Base-by-base conservation (phyloP, 2,113 vertebrate species). In the Carassius gibelio region DNA sequence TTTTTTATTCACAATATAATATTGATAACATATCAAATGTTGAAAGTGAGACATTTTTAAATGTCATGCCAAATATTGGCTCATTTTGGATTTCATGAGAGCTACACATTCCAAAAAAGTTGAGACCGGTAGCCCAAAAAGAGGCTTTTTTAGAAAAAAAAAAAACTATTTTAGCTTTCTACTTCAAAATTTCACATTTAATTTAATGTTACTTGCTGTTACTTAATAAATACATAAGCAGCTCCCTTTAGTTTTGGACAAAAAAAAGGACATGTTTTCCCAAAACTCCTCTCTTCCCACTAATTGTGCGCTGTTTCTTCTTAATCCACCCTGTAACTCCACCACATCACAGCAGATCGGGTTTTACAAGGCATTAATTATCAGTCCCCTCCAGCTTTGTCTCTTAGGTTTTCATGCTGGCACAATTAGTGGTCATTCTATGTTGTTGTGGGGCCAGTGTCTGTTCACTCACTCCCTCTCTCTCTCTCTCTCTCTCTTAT, bases 371-470 rank as follows among this genome's bases (percentile, higher is more conserved):
- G 45, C 62, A 52, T 36, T 36, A 69, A 19, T 34, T 34, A 5
- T 50, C 23, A 62, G 55, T 68, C 14, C 14, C 48, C 61, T 82
- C 45, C 23, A 48, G 50, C 81, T 66, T 83, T 45, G 45, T 81
- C 85, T 89, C 50, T 89, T 75, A 86, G 87, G 79, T 23, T 78
- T 42, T n/a, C 1, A 17, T 85, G 45, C 34, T 59, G 80, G 34
- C 81, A 36, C 85, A 57, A 48, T 71, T 83, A 55, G 9, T 55
- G 11, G 75, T 23, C 10, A 1, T 21, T 10, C 30, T 62, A 45
- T 1, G 81, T 83, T 75, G 83, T 89, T 89, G 78, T 86, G 76
- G 75, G 82, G 82, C 21, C 55, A 69, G 42, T 45, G 48, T 85
- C 84, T 88, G 61, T 91, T 50, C 21, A 6, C 42, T 45, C 42